Evolutionary conservation across 2,113 vertebrate genomes (phyloP).

Genomic region (Helogale parvula): DNA sequence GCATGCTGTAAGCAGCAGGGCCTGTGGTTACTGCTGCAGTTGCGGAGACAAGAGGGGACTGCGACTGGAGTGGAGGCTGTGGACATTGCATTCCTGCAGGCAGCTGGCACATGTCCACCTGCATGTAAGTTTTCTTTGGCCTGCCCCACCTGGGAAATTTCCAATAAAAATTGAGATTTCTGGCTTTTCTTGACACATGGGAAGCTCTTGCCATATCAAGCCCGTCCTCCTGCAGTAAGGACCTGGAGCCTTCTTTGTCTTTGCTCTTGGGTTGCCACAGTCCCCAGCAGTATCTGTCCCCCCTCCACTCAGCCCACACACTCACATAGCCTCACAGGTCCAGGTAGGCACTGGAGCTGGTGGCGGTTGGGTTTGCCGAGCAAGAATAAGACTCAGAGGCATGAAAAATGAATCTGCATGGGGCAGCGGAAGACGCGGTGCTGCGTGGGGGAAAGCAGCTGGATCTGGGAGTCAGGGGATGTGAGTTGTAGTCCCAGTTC

Average conservation of each 20-base stretch:
- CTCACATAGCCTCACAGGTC: neutral
- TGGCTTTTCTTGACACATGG: neutral
- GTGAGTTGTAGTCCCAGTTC: neutral
- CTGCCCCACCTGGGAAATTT: neutral
- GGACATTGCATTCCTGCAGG: neutral
- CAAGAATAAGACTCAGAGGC: neutral
- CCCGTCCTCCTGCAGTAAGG: neutral
- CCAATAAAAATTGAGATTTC: conserved; percentile 7
- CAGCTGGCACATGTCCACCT: neutral
- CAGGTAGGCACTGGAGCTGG: neutral
- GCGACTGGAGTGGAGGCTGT: no score
- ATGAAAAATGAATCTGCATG: neutral
- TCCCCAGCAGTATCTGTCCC: neutral
- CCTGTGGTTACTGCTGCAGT: neutral
- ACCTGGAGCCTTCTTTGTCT: neutral
- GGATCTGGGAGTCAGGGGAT: neutral
- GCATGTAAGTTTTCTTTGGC: neutral
- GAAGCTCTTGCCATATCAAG: neutral
- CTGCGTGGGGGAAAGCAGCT: neutral
- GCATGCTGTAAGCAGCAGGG: neutral
- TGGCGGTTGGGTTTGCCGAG: neutral
- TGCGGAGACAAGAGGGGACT: neutral
- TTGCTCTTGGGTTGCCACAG: neutral
- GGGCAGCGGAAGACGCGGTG: neutral
- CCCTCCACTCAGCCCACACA: neutral